Evolutionary conservation across 2,113 vertebrate genomes (phyloP).

Genomic region (Gopherus evgoodei): DNA sequence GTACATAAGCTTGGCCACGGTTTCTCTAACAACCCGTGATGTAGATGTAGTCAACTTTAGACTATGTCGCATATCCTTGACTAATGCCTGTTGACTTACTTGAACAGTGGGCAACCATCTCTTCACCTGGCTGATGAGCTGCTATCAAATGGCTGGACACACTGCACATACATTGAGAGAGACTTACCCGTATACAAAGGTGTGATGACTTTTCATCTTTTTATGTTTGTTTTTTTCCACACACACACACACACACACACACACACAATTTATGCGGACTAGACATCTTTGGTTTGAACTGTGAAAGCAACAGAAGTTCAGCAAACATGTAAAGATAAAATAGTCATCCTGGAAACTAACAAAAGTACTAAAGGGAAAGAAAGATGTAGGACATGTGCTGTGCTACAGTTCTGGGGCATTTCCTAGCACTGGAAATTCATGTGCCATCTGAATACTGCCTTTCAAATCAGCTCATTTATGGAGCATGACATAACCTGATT

Average conservation of each 20-base stretch:
- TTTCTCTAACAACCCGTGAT: background rate
- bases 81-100: no score
- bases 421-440: background rate
- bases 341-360: background rate
- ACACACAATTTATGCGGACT: background rate
- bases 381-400: background rate
- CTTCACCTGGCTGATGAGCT: background rate
- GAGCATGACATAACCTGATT: background rate
- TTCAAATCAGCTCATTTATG: background rate
- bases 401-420: background rate
- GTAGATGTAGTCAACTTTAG: background rate
- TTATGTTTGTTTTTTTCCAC: background rate
- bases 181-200: background rate
- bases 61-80: background rate
- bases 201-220: background rate
- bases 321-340: background rate
- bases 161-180: background rate
- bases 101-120: no score
- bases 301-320: background rate
- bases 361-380: background rate
- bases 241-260: background rate
- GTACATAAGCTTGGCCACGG: background rate
- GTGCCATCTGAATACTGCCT: background rate
- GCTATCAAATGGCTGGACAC: background rate
- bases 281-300: background rate